Percentiles rank a stretch among this genome's conserved stretches.
Conservation (phyloP, 2,797 vertebrate species). For the Labeo calbasu region DNA sequence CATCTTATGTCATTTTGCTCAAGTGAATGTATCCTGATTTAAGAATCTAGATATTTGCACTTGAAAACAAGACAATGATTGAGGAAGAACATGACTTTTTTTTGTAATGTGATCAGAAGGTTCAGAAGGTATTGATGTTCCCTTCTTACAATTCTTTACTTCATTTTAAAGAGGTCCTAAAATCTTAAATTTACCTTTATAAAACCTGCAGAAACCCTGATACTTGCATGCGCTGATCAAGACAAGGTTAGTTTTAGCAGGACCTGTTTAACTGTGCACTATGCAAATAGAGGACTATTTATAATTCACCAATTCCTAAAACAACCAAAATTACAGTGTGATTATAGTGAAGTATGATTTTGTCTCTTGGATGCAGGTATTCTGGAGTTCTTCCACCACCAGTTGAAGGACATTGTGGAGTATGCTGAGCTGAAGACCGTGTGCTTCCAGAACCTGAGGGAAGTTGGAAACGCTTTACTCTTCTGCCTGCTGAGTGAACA, state of each 20-base stretch:
- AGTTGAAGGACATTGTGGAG: conserved; percentile 97
- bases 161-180: background rate
- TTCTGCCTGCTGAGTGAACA: conserved; percentile 99
- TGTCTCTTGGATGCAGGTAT: conserved; percentile 80
- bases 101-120: background rate
- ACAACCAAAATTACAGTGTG: background rate
- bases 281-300: background rate
- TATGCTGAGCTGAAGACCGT: conserved; percentile 98
- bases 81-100: background rate
- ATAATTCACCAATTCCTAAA: background rate
- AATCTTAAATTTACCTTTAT: background rate
- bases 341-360: background rate
- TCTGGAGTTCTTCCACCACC: conserved; percentile 98
- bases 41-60: background rate
- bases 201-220: background rate
- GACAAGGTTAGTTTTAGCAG: background rate
- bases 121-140: background rate
- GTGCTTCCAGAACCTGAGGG: conserved; percentile 97
- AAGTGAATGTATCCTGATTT: background rate
- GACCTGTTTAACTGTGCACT: background rate
- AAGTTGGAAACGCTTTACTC: conserved; percentile 95
- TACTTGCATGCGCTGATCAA: background rate
- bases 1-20: background rate
- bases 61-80: background rate
- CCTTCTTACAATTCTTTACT: background rate